Conservation (phyloP, 1,140 invertebrate genomes). For the Physella acuta region DNA sequence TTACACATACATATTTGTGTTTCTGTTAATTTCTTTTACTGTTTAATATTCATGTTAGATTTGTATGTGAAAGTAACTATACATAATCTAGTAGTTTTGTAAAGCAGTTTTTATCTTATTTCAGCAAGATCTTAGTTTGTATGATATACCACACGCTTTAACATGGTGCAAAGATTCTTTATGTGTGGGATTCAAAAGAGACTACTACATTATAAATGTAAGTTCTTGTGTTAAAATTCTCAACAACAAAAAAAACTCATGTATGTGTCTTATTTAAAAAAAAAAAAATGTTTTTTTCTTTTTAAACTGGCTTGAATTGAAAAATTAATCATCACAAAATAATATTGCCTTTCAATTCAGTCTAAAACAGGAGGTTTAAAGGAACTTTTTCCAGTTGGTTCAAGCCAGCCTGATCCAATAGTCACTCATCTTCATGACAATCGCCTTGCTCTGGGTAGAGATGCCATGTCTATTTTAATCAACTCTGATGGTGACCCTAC, state of each 20-base stretch:
- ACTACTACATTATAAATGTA: conserved; percentile 79
- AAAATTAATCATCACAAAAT: no score
- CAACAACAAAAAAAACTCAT: no score
- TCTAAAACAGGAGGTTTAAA: conserved; percentile 65
- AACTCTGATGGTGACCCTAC: conserved; percentile 72
- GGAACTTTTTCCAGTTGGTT: conserved; percentile 81
- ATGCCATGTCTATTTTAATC: conserved; percentile 82
- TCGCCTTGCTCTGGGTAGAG: conserved; percentile 76
- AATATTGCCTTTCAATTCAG: conserved; percentile 15
- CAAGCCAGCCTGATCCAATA: conserved; percentile 77
- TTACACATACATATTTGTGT: conserved; percentile 2
- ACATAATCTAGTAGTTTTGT: not conserved
- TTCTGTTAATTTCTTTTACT: not conserved
- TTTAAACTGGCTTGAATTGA: no score
- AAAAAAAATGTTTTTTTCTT: no score
- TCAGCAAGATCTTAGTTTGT: conserved; percentile 74
- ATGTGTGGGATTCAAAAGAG: conserved; percentile 80
- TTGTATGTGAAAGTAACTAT: not conserved
- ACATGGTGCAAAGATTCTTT: conserved; percentile 83
- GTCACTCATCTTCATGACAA: conserved; percentile 74
- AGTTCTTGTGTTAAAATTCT: no score
- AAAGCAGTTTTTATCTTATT: not conserved
- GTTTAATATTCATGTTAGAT: not conserved
- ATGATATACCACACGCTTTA: conserved; percentile 81
- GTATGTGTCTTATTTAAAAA: no score